A percentile compares a stretch with the other conserved stretches of the same genome.
Evolutionary conservation across 2,113 vertebrate genomes (phyloP).

Genomic region (Setophaga petechia): DNA sequence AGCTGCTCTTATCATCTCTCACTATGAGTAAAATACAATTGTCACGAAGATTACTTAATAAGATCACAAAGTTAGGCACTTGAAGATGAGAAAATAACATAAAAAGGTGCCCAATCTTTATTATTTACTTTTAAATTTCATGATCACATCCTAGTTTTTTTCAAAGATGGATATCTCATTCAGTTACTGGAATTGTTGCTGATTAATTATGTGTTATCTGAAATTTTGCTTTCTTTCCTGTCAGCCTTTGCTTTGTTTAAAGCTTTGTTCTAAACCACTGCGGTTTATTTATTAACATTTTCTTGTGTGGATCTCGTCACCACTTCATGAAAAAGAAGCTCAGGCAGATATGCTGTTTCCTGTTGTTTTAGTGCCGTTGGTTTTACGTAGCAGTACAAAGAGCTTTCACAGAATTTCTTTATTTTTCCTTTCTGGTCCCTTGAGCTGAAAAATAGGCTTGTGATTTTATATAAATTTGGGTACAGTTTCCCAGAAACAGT

Average conservation of each 20-base stretch:
- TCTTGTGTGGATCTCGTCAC: neutral
- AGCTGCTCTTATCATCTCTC: neutral
- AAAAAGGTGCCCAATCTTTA: neutral
- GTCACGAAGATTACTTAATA: neutral
- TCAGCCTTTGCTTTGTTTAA: neutral
- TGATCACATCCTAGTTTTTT: neutral
- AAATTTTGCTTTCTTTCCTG: neutral
- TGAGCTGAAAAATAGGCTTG: neutral
- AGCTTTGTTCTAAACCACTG: neutral
- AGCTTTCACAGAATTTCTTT: neutral
- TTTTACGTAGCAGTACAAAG: neutral
- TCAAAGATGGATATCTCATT: neutral
- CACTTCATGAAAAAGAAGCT: neutral
- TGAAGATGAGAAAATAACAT: neutral
- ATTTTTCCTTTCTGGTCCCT: neutral
- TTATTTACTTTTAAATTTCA: neutral
- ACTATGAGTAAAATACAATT: neutral
- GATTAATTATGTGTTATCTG: neutral
- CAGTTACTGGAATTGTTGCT: neutral
- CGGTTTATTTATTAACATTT: neutral
- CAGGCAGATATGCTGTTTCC: neutral
- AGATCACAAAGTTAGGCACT: neutral
- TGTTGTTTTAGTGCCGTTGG: neutral
- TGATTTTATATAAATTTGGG: conserved; percentile 4
- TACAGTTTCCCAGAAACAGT: neutral